Evolutionary conservation across 2,888 invertebrate genomes (phyloP).

Genomic region (Hirudinaria manillensis): DNA sequence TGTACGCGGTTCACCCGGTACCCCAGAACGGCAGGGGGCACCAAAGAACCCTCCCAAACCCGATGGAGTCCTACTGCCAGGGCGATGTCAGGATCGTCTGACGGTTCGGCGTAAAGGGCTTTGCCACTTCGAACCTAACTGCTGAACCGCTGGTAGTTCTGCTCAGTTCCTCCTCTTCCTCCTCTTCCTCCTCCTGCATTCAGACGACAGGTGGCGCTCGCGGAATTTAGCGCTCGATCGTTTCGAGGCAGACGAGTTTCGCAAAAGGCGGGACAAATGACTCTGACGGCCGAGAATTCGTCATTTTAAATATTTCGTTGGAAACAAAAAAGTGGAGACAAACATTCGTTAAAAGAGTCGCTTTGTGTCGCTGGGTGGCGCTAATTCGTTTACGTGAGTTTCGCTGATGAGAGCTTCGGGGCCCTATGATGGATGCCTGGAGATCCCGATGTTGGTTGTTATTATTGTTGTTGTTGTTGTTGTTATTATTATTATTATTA

Average conservation of each 20-base stretch:
- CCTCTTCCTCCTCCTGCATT: too few species aligned
- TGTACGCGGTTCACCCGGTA: neutral
- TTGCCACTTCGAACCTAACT: constrained; percentile 12
- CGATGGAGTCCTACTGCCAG: neutral
- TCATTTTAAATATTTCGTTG: too few species aligned
- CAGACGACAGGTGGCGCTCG: neutral
- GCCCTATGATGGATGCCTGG: too few species aligned
- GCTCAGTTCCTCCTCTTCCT: neutral
- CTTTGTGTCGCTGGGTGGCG: too few species aligned
- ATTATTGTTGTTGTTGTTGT: neutral
- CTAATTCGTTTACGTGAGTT: too few species aligned
- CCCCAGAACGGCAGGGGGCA: neutral
- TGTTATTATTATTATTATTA: constrained; percentile 24
- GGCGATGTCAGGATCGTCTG: constrained; percentile 11
- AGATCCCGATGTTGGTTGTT: too few species aligned
- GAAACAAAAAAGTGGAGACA: too few species aligned
- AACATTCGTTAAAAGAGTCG: too few species aligned
- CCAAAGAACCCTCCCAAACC: neutral
- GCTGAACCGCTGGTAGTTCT: neutral
- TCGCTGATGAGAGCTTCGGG: too few species aligned
- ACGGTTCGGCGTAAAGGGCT: neutral
- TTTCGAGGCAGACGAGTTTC: neutral
- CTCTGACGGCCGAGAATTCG: too few species aligned
- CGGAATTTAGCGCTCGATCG: neutral
- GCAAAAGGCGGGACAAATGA: neutral